Base-by-base conservation (phyloP, 2,113 vertebrate species). In the Thryonomys swinderianus region DNA sequence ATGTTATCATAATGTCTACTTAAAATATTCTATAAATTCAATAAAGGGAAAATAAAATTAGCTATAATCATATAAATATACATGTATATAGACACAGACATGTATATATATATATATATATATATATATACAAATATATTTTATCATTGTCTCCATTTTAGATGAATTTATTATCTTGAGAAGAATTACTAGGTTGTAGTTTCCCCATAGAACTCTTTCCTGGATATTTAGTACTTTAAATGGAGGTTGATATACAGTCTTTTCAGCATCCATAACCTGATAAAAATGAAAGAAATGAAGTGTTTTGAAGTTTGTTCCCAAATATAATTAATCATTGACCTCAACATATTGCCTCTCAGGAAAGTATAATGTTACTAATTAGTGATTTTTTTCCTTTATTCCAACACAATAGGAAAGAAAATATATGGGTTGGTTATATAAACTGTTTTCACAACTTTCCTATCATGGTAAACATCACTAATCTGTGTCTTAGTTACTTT, bases 321-420 rank as follows among this genome's bases (percentile, higher is more conserved):
- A 94, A 62, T 93, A 27, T 92, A 96, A 97, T 96, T 91, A 89
- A 96, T 94, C 84, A 91, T 64, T 96, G 90, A 94, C 87, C 76
- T 95, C 84, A 94, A 87, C 87, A 82, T 93, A 90, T 71, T 71
- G 93, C 90, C 64, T 95, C 87, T 30, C 53, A 96, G 76, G 66
- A 82, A 94, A 91, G 84, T 64, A 66, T 17, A 90, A 20, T 88
- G 51, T 42, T 92, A 81, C 90, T 96, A 96, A 97, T 93, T 92
- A 94, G 87, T 81, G 9, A 6, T 40, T 93, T 91, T 89, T 94
- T 34, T 87, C 42, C 25, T 95, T n/a, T 79, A 32, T 93, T 48
- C 85, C 84, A 96, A 93, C 45, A 40, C 95, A 94, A 76, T 80
- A 91, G 91, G 40, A 87, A 96, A 93, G 16, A 88, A 82, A 61